Percentiles rank a stretch among this genome's conserved stretches.
phyloP scores from a whole-genome alignment of 2,888 invertebrate species.

The Drosophila dives region DNA sequence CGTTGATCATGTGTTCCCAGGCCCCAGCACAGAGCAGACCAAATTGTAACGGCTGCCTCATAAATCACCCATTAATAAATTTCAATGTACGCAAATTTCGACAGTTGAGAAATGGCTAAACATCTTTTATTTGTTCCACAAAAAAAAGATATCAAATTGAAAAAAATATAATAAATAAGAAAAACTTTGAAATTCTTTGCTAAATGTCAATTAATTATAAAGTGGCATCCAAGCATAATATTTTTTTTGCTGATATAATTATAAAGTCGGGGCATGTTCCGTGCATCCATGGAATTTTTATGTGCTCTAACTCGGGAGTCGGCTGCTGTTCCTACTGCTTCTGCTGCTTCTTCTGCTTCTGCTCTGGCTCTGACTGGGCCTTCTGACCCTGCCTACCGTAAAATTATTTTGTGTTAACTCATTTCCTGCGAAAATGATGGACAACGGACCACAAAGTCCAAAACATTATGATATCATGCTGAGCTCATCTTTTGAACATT shows the following conservation, averaged over 20 bases:
- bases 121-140: constrained; percentile 39
- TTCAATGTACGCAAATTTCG: constrained; percentile 61
- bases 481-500: constrained; percentile 42
- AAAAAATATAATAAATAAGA: constrained; percentile 5
- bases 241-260: constrained; percentile 67
- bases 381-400: constrained; percentile 39
- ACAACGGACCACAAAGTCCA: constrained; percentile 39
- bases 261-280: constrained; percentile 72
- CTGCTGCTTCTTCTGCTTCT: constrained; percentile 10
- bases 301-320: constrained; percentile 32
- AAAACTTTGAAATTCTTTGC: constrained; percentile 62
- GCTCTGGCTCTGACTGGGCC: constrained; percentile 19
- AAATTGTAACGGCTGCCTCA: constrained; percentile 46
- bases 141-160: neutral
- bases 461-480: constrained; percentile 71
- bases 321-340: constrained; percentile 5
- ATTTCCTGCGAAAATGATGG: constrained; percentile 76
- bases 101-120: constrained; percentile 40
- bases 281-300: constrained; percentile 47
- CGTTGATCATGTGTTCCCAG: constrained; percentile 58
- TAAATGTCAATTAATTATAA: constrained; percentile 79
- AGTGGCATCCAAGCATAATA: constrained; percentile 45
- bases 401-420: constrained; percentile 58
- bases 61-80: constrained; percentile 76
- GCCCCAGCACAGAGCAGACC: constrained; percentile 20